Percentiles rank a stretch among this genome's conserved stretches.
These are phyloP conservation scores for Cephonodes hylas DNA, from an alignment of 2,888 invertebrate species.

Conservation along the genomic window DNA sequence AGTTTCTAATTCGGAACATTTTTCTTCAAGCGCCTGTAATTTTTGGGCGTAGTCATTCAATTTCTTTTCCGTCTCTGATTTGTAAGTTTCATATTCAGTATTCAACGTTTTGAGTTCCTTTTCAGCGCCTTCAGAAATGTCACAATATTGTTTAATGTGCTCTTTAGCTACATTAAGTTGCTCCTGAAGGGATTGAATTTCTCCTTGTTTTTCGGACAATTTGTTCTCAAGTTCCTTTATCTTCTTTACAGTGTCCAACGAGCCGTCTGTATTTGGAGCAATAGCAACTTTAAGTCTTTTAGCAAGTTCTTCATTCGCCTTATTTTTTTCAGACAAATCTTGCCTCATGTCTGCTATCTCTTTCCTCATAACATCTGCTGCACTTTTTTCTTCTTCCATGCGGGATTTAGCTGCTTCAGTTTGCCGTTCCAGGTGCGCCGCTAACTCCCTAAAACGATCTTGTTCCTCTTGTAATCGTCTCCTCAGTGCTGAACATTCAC, in stretches of 20 bases:
- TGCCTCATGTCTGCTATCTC: slow-evolving; percentile 83
- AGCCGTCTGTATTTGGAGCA: slow-evolving; percentile 80
- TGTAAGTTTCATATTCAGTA: slow-evolving; percentile 80
- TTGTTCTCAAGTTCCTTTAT: slow-evolving; percentile 86
- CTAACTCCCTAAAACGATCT: slow-evolving; percentile 87
- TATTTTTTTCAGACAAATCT: slow-evolving; percentile 82
- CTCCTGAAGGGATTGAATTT: slow-evolving; percentile 85
- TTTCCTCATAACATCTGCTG: slow-evolving; percentile 82
- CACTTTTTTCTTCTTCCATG: slow-evolving; percentile 86
- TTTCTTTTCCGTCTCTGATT: slow-evolving; percentile 82
- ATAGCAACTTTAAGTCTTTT: slow-evolving; percentile 85
- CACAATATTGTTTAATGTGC: slow-evolving; percentile 91
- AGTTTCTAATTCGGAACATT: slow-evolving; percentile 84
- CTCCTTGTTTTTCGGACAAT: slow-evolving; percentile 82
- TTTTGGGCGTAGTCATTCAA: slow-evolving; percentile 70
- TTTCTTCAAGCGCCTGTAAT: slow-evolving; percentile 79
- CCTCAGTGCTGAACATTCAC: slow-evolving; percentile 89
- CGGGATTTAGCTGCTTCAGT: slow-evolving; percentile 84
- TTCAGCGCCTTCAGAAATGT: slow-evolving; percentile 91
- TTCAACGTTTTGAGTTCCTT: slow-evolving; percentile 85
- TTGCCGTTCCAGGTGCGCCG: slow-evolving; percentile 85
- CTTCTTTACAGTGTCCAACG: slow-evolving; percentile 83
- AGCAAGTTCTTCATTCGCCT: slow-evolving; percentile 85
- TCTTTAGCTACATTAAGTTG: slow-evolving; percentile 87
- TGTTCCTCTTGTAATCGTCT: slow-evolving; percentile 91